phyloP scores from a whole-genome alignment of 2,113 vertebrate genomes.

The Brachyhypopomus gauderio region DNA sequence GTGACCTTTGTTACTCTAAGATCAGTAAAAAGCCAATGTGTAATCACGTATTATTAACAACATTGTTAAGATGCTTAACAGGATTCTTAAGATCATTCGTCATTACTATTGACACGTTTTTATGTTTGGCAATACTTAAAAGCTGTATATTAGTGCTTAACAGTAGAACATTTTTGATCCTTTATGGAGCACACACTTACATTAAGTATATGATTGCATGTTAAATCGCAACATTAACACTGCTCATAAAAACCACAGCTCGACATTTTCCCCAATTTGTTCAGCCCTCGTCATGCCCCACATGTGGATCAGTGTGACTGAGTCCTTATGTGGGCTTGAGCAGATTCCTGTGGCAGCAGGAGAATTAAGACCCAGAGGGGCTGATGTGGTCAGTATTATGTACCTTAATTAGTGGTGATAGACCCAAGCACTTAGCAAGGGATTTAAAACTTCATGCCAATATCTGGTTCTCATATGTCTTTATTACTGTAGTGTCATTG shows the following conservation, averaged over 20 bases:
- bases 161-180: too few species aligned
- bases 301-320: not conserved
- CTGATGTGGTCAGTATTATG: conserved; percentile 12
- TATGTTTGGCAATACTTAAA: too few species aligned
- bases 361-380: not conserved
- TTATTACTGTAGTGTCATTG: not conserved
- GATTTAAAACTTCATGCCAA: not conserved
- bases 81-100: too few species aligned
- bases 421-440: conserved; percentile 9
- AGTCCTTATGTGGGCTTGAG: conserved; percentile 19
- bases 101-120: too few species aligned
- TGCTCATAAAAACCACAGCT: not conserved
- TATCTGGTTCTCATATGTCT: not conserved
- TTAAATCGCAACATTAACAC: too few species aligned
- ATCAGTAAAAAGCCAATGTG: too few species aligned
- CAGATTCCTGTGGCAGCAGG: conserved; percentile 54
- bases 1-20: not conserved
- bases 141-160: too few species aligned
- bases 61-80: too few species aligned
- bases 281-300: not conserved
- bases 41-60: too few species aligned
- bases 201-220: too few species aligned
- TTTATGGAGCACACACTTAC: too few species aligned
- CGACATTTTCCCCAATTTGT: not conserved
- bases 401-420: conserved; percentile 41